Evolutionary conservation across 1,140 invertebrate genomes (phyloP).

Genomic region (Brachionus paranguensis): DNA sequence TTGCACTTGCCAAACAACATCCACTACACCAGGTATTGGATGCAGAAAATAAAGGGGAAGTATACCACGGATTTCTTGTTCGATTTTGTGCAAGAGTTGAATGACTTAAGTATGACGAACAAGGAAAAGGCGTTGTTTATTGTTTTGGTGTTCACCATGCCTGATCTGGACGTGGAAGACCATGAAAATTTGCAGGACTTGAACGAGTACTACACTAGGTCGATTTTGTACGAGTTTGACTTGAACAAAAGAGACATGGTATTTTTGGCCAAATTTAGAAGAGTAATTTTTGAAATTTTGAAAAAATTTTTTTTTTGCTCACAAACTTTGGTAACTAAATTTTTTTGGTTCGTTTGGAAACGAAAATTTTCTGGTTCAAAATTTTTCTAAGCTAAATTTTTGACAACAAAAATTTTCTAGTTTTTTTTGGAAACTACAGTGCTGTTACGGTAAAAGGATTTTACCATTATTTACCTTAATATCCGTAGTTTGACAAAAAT

Average conservation of each 20-base stretch:
- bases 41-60: slow-evolving; percentile 29
- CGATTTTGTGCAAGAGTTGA: slow-evolving; percentile 11
- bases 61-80: neutral
- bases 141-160: slow-evolving; percentile 26
- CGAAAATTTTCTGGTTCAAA: no score
- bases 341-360: no score
- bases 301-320: neutral
- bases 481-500: no score
- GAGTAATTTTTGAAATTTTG: neutral
- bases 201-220: slow-evolving; percentile 32
- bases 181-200: slow-evolving; percentile 12
- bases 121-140: slow-evolving; percentile 37
- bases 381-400: no score
- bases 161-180: slow-evolving; percentile 25
- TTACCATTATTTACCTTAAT: no score
- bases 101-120: neutral
- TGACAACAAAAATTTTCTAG: no score
- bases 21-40: slow-evolving; percentile 23
- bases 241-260: neutral
- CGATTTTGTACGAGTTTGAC: slow-evolving; percentile 36
- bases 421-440: no score
- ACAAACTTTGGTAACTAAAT: no score
- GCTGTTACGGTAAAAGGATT: no score
- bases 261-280: slow-evolving; percentile 24
- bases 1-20: slow-evolving; percentile 14